These are phyloP conservation scores for Spilogale gracilis DNA, from an alignment of 2,113 vertebrate species.

Conservation along the genomic window DNA sequence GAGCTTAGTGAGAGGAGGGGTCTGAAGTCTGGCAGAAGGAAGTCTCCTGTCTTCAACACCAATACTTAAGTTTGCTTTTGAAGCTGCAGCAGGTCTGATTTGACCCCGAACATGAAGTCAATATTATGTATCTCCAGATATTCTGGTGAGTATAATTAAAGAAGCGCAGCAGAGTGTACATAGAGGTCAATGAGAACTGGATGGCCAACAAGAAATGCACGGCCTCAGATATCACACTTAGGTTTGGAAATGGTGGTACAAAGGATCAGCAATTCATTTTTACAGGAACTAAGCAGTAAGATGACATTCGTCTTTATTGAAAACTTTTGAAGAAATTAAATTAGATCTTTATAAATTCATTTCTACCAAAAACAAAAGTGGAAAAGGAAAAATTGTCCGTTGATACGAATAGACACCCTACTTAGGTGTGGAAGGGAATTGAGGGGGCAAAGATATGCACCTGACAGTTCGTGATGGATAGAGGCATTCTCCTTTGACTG, in stretches of 20 bases:
- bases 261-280: not conserved
- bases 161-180: not conserved
- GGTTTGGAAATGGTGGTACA: not conserved
- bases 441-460: not conserved
- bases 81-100: not conserved
- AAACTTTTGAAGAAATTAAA: not conserved
- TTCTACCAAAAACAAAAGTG: not conserved
- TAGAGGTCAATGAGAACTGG: not conserved
- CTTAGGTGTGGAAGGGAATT: not conserved
- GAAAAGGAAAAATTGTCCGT: not conserved
- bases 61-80: not conserved
- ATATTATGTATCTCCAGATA: not conserved
- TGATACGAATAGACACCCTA: not conserved
- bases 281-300: not conserved
- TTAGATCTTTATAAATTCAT: not conserved
- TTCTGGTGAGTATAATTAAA: not conserved
- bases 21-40: not conserved
- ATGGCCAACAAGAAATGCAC: not conserved
- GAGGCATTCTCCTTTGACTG: not conserved
- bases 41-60: not conserved
- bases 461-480: not conserved
- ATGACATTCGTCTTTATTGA: not conserved
- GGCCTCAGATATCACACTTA: not conserved
- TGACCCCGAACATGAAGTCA: not conserved
- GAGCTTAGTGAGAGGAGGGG: not conserved